These are phyloP conservation scores for Cygnus buccinator DNA, from an alignment of 2,113 vertebrate genomes.

Conservation along the genomic window DNA sequence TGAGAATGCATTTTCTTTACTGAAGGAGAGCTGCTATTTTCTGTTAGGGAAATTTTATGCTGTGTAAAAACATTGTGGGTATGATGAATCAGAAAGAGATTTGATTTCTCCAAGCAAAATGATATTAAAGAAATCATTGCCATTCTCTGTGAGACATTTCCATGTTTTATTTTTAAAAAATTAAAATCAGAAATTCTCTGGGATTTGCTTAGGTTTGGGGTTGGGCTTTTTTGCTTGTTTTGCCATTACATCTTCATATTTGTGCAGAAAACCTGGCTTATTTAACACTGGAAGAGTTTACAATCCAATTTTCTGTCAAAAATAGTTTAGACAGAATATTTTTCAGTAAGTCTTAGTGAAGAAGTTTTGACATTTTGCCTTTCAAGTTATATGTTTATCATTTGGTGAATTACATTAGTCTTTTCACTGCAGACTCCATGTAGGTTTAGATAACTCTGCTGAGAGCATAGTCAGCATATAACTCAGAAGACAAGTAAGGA, in stretches of 20 bases:
- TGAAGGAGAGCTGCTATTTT: slow-evolving; percentile 5
- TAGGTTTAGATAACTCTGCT: not conserved
- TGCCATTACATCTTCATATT: not conserved
- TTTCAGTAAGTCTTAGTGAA: not conserved
- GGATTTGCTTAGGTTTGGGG: not conserved
- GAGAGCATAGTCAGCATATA: not conserved
- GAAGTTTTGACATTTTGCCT: not conserved
- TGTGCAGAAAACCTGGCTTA: not conserved
- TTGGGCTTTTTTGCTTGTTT: not conserved
- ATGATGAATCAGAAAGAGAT: slow-evolving; percentile 10
- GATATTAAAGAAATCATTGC: not conserved
- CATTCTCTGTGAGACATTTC: not conserved
- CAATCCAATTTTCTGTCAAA: slow-evolving; percentile 10
- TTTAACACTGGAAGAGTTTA: not conserved
- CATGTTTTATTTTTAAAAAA: not conserved
- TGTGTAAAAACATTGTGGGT: not conserved
- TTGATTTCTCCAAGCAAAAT: slow-evolving; percentile 32
- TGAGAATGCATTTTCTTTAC: not conserved
- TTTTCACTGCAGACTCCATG: not conserved
- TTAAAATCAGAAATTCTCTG: not conserved
- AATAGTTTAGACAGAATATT: not conserved
- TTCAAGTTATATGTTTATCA: not conserved
- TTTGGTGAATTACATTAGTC: not conserved
- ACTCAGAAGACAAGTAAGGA: not conserved
- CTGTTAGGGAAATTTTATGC: slow-evolving; percentile 15